A percentile compares a stretch with the other conserved stretches of the same genome.
phyloP scores from a whole-genome alignment of 2,797 vertebrate species.

The Thalassophryne amazonica region DNA sequence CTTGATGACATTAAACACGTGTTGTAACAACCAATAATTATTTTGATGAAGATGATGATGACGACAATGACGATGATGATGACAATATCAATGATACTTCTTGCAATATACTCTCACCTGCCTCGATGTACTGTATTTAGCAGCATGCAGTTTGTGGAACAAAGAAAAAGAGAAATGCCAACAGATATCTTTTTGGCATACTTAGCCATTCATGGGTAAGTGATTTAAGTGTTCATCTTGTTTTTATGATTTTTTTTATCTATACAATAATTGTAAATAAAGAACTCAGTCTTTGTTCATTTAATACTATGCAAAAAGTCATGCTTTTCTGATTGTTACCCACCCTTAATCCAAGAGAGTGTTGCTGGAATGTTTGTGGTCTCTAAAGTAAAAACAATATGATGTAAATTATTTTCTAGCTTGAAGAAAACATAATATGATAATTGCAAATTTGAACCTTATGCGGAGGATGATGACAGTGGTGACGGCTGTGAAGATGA shows the following conservation, averaged over 20 bases:
- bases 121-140: constrained; percentile 97
- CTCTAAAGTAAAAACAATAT: constrained; percentile 85
- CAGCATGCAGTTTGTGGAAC: constrained; percentile 97
- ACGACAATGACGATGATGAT: constrained; percentile 63
- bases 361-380: constrained; percentile 94
- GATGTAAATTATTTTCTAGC: constrained; percentile 90
- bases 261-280: constrained; percentile 99
- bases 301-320: constrained; percentile 99
- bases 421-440: constrained; percentile 72
- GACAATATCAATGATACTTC: constrained; percentile 74
- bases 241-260: constrained; percentile 99
- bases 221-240: constrained; percentile 94
- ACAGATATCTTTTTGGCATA: constrained; percentile 90
- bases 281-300: constrained; percentile 99
- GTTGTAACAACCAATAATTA: constrained; percentile 68
- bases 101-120: constrained; percentile 92
- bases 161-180: constrained; percentile 85
- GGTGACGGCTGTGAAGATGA: constrained; percentile 24
- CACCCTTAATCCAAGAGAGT: constrained; percentile 83
- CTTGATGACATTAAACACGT: constrained; percentile 70
- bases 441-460: constrained; percentile 46
- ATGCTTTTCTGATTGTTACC: constrained; percentile 94
- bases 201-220: constrained; percentile 94
- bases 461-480: constrained; percentile 22
- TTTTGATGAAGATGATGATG: constrained; percentile 44